Base-by-base conservation (phyloP, 2,113 vertebrate genomes). In the Lepus europaeus region DNA sequence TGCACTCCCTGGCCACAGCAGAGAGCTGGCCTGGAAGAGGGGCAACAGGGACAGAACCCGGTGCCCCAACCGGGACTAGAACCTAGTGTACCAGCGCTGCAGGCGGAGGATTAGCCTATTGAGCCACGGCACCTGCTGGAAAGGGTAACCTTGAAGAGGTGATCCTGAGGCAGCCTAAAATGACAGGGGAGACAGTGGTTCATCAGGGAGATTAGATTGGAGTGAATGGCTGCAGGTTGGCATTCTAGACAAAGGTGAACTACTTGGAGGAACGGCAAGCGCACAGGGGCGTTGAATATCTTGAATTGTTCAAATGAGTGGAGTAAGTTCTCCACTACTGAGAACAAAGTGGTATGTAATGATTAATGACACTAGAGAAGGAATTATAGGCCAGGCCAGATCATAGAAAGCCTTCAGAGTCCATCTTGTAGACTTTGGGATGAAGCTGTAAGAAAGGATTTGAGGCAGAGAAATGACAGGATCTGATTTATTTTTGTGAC, bases 161-260 rank as follows among this genome's bases (percentile, higher is more conserved):
- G 19, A 70, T 22, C 3, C 33, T 29, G 49, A 81, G 23, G 3
- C 27, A 39, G 12, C 20, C 59, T 90, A n/a, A n/a, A 61, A 80
- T 45, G 36, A 13, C 29, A 33, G n/a, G 17, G 61, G 31, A 51
- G 77, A 31, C 20, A 31, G 29, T 27, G 9, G 31, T 9, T 86
- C 9, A 39, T 19, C 33, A 53, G 68, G 6, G 31, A n/a, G 16
- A 76, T 14, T 10, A 64, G 36, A 14, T 36, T 9, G 3, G 36
- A 19, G 5, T 1, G 0, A 12, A 12, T 61, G 36, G 25, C 31
- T 51, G 5, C 12, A 39, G 25, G 1, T 5, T 69, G 14, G 20
- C 17, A 9, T 76, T 68, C 59, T 76, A 39, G 14, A 53, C 14
- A 29, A 5, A 19, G 0, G 6, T 39, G 2, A 17, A 49, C 2